These are phyloP conservation scores for Drosophila ananassae DNA, from an alignment of 1,140 invertebrate species.

Conservation along the genomic window DNA sequence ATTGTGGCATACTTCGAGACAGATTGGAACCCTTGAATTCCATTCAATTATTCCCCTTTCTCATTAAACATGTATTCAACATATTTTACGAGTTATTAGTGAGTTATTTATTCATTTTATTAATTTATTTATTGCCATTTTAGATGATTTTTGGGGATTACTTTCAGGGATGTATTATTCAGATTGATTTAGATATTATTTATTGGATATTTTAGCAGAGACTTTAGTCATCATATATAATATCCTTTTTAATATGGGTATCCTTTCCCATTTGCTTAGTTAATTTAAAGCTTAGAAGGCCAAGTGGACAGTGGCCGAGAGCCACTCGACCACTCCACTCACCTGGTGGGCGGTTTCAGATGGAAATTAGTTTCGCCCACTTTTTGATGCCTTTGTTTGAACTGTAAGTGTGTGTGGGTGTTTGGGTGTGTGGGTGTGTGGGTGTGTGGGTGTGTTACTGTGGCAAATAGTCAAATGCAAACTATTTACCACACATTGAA, in stretches of 20 bases:
- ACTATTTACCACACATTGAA: slow-evolving; percentile 78
- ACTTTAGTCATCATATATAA: no score
- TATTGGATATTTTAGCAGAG: no score
- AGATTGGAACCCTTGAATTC: slow-evolving; percentile 22
- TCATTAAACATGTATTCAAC: no score
- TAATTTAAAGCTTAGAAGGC: slow-evolving; percentile 63
- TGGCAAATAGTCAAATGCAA: slow-evolving; percentile 70
- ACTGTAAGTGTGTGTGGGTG: slow-evolving; percentile 14
- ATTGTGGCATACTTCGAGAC: slow-evolving; percentile 46
- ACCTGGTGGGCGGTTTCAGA: neutral
- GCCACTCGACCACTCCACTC: slow-evolving; percentile 16
- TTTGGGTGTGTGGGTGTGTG: slow-evolving; percentile 14
- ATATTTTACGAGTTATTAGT: no score
- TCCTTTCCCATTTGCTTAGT: slow-evolving; percentile 36
- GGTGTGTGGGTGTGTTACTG: slow-evolving; percentile 25
- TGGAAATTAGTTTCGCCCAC: slow-evolving; percentile 13
- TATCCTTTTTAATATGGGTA: no score
- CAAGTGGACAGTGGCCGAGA: slow-evolving; percentile 15
- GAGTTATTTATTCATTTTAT: neutral
- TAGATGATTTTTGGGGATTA: neutral
- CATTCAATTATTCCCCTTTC: slow-evolving; percentile 39
- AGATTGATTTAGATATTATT: no score
- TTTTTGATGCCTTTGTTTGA: neutral
- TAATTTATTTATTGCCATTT: neutral
- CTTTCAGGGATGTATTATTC: no score